These are phyloP conservation scores for Ganaspis brasiliensis DNA, from an alignment of 2,888 invertebrate species.

Conservation along the genomic window DNA sequence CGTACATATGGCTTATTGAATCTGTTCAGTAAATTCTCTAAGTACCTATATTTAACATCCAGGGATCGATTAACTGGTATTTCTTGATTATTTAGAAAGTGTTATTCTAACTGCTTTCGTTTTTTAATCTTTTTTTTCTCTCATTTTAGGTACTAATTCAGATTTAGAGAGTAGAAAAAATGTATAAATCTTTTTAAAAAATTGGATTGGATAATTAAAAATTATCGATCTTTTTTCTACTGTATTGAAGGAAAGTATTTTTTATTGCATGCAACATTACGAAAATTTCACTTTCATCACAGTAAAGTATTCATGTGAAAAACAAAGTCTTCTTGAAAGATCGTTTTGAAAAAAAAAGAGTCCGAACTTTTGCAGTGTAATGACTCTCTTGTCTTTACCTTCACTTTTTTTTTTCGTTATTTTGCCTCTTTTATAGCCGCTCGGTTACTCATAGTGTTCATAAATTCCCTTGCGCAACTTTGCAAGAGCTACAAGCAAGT, in stretches of 20 bases:
- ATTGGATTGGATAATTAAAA: too few relatives aligned
- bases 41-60: neutral
- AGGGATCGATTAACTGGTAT: constrained; percentile 16
- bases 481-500: constrained; percentile 22
- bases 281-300: neutral
- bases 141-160: too few relatives aligned
- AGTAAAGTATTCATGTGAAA: neutral
- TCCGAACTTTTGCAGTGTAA: constrained; percentile 13
- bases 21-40: constrained; percentile 13
- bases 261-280: too few relatives aligned
- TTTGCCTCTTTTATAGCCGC: constrained; percentile 10
- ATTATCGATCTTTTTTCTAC: too few relatives aligned
- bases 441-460: constrained; percentile 40
- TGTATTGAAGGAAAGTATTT: too few relatives aligned
- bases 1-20: neutral
- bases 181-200: too few relatives aligned
- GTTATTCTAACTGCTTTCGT: constrained; percentile 1
- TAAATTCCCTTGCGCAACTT: constrained; percentile 38
- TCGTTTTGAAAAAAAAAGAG: neutral
- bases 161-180: too few relatives aligned
- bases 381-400: constrained; percentile 23
- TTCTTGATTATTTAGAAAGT: constrained; percentile 23
- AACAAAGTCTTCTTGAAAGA: constrained; percentile 8
- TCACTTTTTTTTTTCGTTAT: constrained; percentile 11
- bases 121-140: too few relatives aligned